These are phyloP conservation scores for Clivina fossor DNA, from an alignment of 2,888 invertebrate genomes.

Conservation along the genomic window DNA sequence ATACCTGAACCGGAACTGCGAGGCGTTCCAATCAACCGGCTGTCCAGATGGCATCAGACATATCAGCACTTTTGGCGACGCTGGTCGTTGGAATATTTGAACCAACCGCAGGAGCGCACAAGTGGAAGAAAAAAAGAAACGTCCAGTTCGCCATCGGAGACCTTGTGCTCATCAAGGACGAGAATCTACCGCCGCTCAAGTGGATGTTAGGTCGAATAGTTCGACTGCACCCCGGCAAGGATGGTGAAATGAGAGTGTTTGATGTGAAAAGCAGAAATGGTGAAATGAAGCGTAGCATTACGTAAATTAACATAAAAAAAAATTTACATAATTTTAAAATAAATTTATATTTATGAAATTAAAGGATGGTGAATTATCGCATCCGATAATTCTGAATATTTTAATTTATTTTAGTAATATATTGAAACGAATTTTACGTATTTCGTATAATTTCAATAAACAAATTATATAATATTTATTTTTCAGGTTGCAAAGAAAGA, in stretches of 20 bases:
- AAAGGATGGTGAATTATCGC: no score
- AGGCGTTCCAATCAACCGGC: slow-evolving; percentile 14
- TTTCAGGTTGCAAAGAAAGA: no score
- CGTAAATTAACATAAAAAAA: no score
- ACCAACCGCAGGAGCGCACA: background rate
- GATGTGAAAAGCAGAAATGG: background rate
- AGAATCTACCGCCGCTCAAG: slow-evolving; percentile 1
- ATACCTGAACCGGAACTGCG: slow-evolving; percentile 35
- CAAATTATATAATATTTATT: no score
- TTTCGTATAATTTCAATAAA: no score
- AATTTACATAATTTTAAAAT: no score
- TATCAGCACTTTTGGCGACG: slow-evolving; percentile 33
- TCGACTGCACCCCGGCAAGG: background rate
- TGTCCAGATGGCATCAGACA: slow-evolving; percentile 37
- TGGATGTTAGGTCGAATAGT: background rate
- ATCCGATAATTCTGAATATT: no score
- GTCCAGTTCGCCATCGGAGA: background rate
- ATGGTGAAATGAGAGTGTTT: background rate
- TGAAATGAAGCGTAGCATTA: background rate
- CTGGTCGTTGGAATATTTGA: background rate
- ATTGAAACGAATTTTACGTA: no score
- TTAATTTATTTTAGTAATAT: no score
- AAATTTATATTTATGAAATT: no score
- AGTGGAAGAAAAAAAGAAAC: no score
- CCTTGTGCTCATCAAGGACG: background rate